Conservation (phyloP, 2,888 invertebrate species). For the Apoda limacodes region DNA sequence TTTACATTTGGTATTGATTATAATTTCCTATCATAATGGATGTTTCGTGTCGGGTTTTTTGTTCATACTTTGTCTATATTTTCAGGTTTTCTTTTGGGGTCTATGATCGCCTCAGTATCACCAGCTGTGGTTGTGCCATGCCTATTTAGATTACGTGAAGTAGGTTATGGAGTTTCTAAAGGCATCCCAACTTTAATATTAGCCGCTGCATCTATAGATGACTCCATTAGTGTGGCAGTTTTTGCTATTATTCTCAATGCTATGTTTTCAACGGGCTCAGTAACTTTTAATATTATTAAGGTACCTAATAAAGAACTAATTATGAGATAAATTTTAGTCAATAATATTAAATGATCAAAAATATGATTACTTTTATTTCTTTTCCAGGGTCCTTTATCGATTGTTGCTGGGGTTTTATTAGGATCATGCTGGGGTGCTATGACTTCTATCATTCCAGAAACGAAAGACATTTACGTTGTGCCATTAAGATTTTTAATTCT, state of each 20-base stretch:
- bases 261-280: conserved; percentile 77
- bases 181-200: conserved; percentile 91
- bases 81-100: conserved; percentile 76
- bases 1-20: no score
- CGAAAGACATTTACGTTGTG: conserved; percentile 74
- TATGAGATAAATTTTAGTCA: conserved; percentile 2
- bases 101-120: conserved; percentile 86
- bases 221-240: conserved; percentile 89
- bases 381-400: conserved; percentile 74
- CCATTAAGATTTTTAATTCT: conserved; percentile 78
- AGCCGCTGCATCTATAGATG: conserved; percentile 89
- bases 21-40: no score
- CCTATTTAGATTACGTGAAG: conserved; percentile 78
- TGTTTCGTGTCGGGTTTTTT: no score
- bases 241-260: conserved; percentile 86
- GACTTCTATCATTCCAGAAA: conserved; percentile 78
- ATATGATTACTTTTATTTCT: conserved; percentile 5
- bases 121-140: conserved; percentile 93
- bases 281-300: conserved; percentile 73
- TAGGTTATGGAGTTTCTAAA: conserved; percentile 83
- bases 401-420: conserved; percentile 76
- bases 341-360: background rate
- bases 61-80: conserved; percentile 9
- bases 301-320: conserved; percentile 30
- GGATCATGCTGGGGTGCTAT: conserved; percentile 80